phyloP scores from a whole-genome alignment of 2,888 invertebrate genomes.

The Eustalomyia histrio region DNA sequence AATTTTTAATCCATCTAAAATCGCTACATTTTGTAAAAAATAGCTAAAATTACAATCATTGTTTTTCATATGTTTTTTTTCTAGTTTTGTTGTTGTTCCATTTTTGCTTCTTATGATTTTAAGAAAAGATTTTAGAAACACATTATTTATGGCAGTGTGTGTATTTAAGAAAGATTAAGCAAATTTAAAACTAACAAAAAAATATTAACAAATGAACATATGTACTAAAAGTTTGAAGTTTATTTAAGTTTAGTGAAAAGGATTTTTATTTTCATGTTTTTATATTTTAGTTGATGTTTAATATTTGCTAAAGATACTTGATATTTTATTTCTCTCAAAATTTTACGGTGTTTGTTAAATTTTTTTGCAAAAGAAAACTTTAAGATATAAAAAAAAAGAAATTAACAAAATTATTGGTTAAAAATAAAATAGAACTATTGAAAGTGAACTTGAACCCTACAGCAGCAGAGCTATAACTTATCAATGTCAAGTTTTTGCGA shows the following conservation, averaged over 20 bases:
- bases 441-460: neutral
- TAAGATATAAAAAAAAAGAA: no score
- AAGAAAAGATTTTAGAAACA: slow-evolving; percentile 9
- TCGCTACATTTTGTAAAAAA: no score
- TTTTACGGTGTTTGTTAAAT: no score
- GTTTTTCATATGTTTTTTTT: neutral
- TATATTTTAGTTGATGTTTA: slow-evolving; percentile 7
- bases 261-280: neutral
- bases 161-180: slow-evolving; percentile 4
- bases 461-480: neutral
- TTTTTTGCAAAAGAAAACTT: no score
- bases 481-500: neutral
- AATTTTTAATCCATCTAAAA: no score
- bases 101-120: slow-evolving; percentile 14
- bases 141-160: slow-evolving; percentile 5
- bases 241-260: neutral
- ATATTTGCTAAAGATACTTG: neutral
- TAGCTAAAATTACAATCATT: neutral
- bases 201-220: neutral
- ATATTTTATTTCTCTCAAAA: neutral
- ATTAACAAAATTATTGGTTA: no score
- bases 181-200: neutral
- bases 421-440: neutral
- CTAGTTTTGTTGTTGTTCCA: neutral
- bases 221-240: neutral